phyloP scores from a whole-genome alignment of 2,113 vertebrate genomes.

The Hydropotes inermis region DNA sequence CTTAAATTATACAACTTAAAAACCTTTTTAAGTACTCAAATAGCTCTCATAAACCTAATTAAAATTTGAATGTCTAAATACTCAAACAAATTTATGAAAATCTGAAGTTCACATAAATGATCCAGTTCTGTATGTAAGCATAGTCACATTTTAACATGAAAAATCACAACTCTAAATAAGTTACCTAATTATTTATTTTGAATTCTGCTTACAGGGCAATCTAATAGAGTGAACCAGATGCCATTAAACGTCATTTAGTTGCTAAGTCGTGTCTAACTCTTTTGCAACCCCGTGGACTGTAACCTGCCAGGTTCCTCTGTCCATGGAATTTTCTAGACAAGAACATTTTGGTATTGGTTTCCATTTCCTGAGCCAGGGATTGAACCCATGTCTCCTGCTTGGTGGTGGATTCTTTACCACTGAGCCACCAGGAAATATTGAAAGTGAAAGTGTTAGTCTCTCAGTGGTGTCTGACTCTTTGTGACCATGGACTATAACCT shows the following conservation, averaged over 20 bases:
- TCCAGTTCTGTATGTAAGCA: background rate
- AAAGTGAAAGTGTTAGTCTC: background rate
- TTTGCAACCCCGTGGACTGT: background rate
- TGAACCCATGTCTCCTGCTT: background rate
- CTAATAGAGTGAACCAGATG: background rate
- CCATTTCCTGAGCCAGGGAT: background rate
- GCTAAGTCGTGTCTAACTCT: background rate
- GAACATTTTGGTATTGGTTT: background rate
- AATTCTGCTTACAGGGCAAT: background rate
- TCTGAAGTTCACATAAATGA: background rate
- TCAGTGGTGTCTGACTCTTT: background rate
- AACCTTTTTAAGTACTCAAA: background rate
- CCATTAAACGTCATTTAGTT: background rate
- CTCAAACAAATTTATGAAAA: background rate
- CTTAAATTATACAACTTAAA: background rate
- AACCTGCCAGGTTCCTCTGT: background rate
- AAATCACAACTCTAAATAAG: background rate
- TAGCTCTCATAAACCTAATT: background rate
- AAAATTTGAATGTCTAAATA: background rate
- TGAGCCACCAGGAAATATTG: background rate
- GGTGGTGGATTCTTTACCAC: background rate
- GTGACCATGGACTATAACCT: background rate
- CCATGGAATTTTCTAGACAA: background rate
- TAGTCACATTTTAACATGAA: conserved; percentile 15
- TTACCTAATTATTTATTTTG: background rate